Evolutionary conservation across 2,113 vertebrate species (phyloP).

Genomic region (Taxidea taxus): DNA sequence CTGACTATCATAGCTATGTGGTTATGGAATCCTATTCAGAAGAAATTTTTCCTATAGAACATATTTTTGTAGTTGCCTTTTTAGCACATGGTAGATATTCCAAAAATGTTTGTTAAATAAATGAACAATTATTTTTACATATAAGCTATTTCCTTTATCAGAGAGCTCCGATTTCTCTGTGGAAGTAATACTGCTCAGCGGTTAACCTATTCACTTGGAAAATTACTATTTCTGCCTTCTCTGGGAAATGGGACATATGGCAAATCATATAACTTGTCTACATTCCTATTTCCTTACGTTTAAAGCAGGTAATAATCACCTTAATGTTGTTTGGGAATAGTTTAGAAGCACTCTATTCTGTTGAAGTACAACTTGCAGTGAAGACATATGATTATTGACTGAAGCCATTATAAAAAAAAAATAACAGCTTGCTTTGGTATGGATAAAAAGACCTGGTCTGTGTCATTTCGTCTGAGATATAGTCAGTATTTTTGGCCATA

Average conservation of each 20-base stretch:
- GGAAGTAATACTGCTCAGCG: not conserved
- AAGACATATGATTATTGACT: conserved; percentile 27
- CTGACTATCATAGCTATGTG: not conserved
- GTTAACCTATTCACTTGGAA: not conserved
- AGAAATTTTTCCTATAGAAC: not conserved
- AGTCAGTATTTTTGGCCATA: conserved; percentile 54
- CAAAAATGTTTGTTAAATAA: not conserved
- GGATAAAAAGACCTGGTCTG: conserved; percentile 52
- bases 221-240: not conserved
- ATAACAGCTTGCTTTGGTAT: conserved; percentile 3
- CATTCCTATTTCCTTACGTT: not conserved
- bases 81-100: not conserved
- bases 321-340: not conserved
- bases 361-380: not conserved
- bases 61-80: not conserved
- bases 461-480: conserved; percentile 63
- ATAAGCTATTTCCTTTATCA: not conserved
- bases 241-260: not conserved
- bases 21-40: not conserved
- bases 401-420: not conserved
- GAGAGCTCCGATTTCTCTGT: not conserved
- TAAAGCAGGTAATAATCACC: not conserved
- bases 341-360: not conserved
- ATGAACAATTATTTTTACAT: not conserved
- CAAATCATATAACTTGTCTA: not conserved